A percentile compares a stretch with the other conserved stretches of the same genome.
Conservation (phyloP, 2,888 invertebrate species). For the Ctenicera cuprea region DNA sequence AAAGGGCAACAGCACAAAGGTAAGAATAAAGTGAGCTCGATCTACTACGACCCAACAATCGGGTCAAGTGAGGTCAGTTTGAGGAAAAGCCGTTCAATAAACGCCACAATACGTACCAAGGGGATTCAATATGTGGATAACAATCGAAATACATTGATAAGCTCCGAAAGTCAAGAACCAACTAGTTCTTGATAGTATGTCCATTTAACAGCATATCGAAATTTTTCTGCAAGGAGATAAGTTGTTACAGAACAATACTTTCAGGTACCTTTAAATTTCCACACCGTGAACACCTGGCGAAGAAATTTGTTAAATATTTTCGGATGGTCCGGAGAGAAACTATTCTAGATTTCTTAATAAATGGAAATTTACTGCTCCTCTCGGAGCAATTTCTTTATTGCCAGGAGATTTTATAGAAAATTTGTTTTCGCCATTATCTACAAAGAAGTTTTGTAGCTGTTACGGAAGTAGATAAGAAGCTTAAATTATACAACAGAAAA, state of each 20-base stretch:
- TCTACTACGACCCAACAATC: not conserved
- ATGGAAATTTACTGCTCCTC: not conserved
- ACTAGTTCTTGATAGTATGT: not conserved
- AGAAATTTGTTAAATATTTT: not conserved
- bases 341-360: conserved; percentile 5
- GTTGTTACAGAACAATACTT: not conserved
- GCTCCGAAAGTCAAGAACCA: not conserved
- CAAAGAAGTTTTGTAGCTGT: no score
- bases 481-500: no score
- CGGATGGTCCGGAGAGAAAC: not conserved
- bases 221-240: not conserved
- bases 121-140: conserved; percentile 13
- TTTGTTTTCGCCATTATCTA: no score
- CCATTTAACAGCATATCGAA: not conserved
- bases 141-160: conserved; percentile 21
- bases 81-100: conserved; percentile 15
- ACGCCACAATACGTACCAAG: conserved; percentile 26
- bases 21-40: conserved; percentile 5
- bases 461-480: no score
- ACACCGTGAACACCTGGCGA: not conserved
- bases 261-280: not conserved
- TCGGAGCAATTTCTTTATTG: not conserved
- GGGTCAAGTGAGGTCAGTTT: conserved; percentile 32
- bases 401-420: not conserved
- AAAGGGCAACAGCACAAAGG: conserved; percentile 19